Evolutionary conservation across 1,140 invertebrate species (phyloP).

Genomic region (Drosophila sechellia): DNA sequence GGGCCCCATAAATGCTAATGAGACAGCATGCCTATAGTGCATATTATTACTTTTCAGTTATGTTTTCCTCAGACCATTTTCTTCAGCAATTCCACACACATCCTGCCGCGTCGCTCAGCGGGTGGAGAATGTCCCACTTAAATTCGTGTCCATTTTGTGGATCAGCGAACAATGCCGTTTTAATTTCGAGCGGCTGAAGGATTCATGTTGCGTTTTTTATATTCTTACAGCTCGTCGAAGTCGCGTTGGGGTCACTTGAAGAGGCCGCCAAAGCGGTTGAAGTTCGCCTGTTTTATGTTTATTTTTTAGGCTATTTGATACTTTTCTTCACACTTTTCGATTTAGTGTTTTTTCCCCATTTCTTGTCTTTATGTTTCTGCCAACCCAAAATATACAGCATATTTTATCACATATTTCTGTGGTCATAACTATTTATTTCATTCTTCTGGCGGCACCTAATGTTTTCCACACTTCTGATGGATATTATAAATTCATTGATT

Average conservation of each 20-base stretch:
- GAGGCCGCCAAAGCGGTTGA: conserved; percentile 29
- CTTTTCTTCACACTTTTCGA: conserved; percentile 72
- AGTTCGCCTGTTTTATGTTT: conserved; percentile 20
- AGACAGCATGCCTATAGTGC: conserved; percentile 12
- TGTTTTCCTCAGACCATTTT: conserved; percentile 15
- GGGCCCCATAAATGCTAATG: conserved; percentile 71
- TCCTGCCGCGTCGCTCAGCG: conserved; percentile 17
- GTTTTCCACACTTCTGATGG: conserved; percentile 76
- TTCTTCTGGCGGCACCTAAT: conserved; percentile 60
- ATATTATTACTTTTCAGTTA: conserved; percentile 52
- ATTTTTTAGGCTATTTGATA: conserved; percentile 69
- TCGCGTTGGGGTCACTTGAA: conserved; percentile 43
- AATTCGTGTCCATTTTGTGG: conserved; percentile 13
- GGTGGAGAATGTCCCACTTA: conserved; percentile 28
- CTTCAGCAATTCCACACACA: conserved; percentile 8
- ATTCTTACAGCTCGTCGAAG: conserved; percentile 74
- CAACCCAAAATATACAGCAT: conserved; percentile 50
- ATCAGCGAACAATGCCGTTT: conserved; percentile 55
- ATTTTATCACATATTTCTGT: conserved; percentile 56
- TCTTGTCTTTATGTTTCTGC: conserved; percentile 42
- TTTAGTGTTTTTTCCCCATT: conserved; percentile 53
- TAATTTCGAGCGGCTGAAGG: conserved; percentile 53
- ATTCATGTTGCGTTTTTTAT: conserved; percentile 78
- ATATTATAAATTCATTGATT: conserved; percentile 80
- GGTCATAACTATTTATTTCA: conserved; percentile 36